Evolutionary conservation across 1,140 invertebrate species (phyloP).

Genomic region (Bombus polaris): DNA sequence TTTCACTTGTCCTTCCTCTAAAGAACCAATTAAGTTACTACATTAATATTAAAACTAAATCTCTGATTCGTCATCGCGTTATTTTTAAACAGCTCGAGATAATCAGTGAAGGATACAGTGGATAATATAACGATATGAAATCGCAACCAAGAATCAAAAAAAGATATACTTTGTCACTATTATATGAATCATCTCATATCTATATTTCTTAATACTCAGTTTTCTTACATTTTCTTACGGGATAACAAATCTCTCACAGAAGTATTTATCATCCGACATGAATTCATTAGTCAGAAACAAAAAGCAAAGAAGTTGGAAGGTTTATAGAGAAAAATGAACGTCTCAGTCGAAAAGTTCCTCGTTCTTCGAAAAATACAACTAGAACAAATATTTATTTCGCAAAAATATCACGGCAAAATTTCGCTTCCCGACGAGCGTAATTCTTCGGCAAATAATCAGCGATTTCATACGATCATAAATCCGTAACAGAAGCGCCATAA

Average conservation of each 20-base stretch:
- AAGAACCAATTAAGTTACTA: too few species aligned
- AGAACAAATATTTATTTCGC: conserved; percentile 9
- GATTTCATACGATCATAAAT: not conserved
- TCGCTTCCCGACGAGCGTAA: not conserved
- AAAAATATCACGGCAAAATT: not conserved
- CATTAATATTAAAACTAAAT: too few species aligned
- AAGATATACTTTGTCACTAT: too few species aligned
- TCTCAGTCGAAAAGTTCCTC: not conserved
- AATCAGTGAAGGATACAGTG: too few species aligned
- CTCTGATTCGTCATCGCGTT: too few species aligned
- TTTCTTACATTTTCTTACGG: not conserved
- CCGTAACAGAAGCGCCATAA: not conserved
- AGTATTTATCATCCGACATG: not conserved
- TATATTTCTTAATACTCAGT: too few species aligned
- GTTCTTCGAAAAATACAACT: too few species aligned
- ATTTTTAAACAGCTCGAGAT: too few species aligned
- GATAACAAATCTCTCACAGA: not conserved
- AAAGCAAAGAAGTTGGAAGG: not conserved
- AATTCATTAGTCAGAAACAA: not conserved
- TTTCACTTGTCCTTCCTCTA: too few species aligned
- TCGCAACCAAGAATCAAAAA: not conserved
- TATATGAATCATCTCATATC: not conserved
- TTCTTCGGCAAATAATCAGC: not conserved
- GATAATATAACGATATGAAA: too few species aligned
- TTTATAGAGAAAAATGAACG: not conserved